Percentiles rank a stretch among this genome's conserved stretches.
These are phyloP conservation scores for Hesperia comma DNA, from an alignment of 2,888 invertebrate genomes.

Conservation along the genomic window DNA sequence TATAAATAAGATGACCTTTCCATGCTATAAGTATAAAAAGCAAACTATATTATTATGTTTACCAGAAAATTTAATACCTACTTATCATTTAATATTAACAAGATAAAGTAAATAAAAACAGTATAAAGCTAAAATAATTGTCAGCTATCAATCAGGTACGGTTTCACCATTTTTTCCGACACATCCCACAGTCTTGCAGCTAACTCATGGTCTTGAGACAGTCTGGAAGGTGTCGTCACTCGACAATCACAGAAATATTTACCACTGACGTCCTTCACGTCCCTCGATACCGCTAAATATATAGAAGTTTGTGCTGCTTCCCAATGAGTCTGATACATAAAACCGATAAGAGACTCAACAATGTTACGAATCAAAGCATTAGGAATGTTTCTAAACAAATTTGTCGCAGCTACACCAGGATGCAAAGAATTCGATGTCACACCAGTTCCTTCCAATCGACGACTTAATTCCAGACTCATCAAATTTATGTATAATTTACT, in stretches of 20 bases:
- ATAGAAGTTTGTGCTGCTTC: slow-evolving; percentile 88
- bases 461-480: slow-evolving; percentile 85
- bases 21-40: no score
- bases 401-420: slow-evolving; percentile 88
- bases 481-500: slow-evolving; percentile 86
- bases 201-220: slow-evolving; percentile 78
- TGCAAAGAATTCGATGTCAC: slow-evolving; percentile 88
- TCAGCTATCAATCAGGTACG: slow-evolving; percentile 28
- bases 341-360: slow-evolving; percentile 56
- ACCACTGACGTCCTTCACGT: slow-evolving; percentile 84
- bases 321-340: slow-evolving; percentile 82
- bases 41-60: no score
- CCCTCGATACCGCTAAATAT: slow-evolving; percentile 81
- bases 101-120: slow-evolving; percentile 12
- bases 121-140: not conserved
- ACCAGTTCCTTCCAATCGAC: slow-evolving; percentile 82
- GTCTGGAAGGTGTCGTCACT: slow-evolving; percentile 74
- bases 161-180: slow-evolving; percentile 83
- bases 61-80: not conserved
- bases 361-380: slow-evolving; percentile 59
- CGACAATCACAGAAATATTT: slow-evolving; percentile 86
- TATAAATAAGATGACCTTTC: no score
- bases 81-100: not conserved
- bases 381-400: slow-evolving; percentile 85
- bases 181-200: slow-evolving; percentile 86